Percentiles rank a stretch among this genome's conserved stretches.
Conservation (phyloP, 2,113 vertebrate species). For the Triplophysa siluroides region DNA sequence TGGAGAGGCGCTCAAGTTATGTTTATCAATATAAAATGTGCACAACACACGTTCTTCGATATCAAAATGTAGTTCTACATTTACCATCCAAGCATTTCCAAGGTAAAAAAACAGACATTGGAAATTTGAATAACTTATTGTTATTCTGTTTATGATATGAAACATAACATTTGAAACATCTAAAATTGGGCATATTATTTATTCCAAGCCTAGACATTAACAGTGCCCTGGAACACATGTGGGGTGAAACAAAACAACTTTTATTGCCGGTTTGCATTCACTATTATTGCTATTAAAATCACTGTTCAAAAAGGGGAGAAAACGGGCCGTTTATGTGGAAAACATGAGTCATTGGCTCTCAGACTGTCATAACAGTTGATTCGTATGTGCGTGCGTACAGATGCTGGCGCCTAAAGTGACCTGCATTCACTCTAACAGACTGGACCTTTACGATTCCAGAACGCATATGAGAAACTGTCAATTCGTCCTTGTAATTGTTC, state of each 20-base stretch:
- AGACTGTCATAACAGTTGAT: conserved; percentile 31
- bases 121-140: background rate
- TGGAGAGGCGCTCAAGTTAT: background rate
- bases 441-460: background rate
- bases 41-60: no score
- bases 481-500: background rate
- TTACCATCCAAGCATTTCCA: no score
- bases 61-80: no score
- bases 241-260: conserved; percentile 46
- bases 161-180: background rate
- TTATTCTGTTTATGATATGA: background rate
- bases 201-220: background rate
- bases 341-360: conserved; percentile 56
- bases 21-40: background rate
- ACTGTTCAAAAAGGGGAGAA: conserved; percentile 33
- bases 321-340: conserved; percentile 56
- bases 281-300: conserved; percentile 47
- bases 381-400: conserved; percentile 17
- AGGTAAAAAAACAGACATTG: background rate
- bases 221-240: conserved; percentile 29
- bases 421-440: conserved; percentile 10
- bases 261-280: conserved; percentile 47
- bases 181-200: conserved; percentile 1
- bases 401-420: conserved; percentile 14
- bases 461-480: background rate